A percentile compares a stretch with the other conserved stretches of the same genome.
Conservation (phyloP, 2,888 invertebrate species). For the Aricia artaxerxes region DNA sequence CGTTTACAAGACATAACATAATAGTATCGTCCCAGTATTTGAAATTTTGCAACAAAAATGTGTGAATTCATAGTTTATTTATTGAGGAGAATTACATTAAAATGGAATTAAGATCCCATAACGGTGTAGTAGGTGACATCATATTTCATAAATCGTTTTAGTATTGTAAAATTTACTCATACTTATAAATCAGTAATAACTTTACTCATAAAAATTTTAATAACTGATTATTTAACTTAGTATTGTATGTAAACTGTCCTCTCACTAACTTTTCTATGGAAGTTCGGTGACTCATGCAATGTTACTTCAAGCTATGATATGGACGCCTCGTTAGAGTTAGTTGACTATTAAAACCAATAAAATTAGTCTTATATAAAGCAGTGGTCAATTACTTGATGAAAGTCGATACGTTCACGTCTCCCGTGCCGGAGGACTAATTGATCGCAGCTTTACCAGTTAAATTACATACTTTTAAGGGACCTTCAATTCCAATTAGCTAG, state of each 20-base stretch:
- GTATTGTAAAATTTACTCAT: constrained; percentile 56
- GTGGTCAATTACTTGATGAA: constrained; percentile 68
- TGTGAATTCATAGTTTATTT: constrained; percentile 11
- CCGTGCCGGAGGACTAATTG: constrained; percentile 55
- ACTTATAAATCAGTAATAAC: constrained; percentile 48
- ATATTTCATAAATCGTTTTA: constrained; percentile 59
- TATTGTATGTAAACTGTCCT: constrained; percentile 59
- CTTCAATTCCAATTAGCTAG: constrained; percentile 80
- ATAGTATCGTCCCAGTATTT: constrained; percentile 1
- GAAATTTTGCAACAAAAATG: constrained; percentile 30
- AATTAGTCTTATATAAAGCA: constrained; percentile 73
- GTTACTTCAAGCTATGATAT: constrained; percentile 75
- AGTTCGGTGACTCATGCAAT: constrained; percentile 74
- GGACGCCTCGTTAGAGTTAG: constrained; percentile 78
- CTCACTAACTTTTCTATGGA: constrained; percentile 69
- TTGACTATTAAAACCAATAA: constrained; percentile 75
- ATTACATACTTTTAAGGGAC: constrained; percentile 80
- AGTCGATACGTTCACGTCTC: constrained; percentile 31
- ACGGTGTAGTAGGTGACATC: constrained; percentile 50
- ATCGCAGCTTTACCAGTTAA: constrained; percentile 70
- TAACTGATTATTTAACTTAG: constrained; percentile 64
- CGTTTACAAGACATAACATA: neutral
- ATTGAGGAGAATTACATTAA: constrained; percentile 52
- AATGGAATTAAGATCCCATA: constrained; percentile 79
- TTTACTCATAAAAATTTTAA: constrained; percentile 59